Percentiles rank a stretch among this genome's conserved stretches.
Conservation (phyloP, 92 coral and sea anemone species). For the Montipora capitata region DNA sequence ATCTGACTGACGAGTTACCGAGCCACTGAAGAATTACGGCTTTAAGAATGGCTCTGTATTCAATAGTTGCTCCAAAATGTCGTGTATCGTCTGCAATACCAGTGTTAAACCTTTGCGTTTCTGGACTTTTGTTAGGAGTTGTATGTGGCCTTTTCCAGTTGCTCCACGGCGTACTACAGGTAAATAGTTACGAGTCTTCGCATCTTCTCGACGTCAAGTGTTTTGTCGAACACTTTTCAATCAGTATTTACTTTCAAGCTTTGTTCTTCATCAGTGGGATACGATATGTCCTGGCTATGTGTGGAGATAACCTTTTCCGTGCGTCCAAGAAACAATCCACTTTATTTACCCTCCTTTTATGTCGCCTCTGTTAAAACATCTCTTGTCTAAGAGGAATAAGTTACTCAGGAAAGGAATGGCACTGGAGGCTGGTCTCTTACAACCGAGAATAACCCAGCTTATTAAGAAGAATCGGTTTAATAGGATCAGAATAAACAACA, state of each 20-base stretch:
- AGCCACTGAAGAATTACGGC: too few relatives aligned
- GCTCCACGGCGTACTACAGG: constrained; percentile 31
- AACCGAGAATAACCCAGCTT: too few relatives aligned
- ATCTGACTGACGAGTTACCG: too few relatives aligned
- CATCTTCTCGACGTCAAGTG: not conserved
- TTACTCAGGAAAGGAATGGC: too few relatives aligned
- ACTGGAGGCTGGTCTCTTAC: too few relatives aligned
- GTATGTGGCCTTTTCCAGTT: constrained; percentile 32
- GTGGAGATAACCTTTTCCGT: constrained; percentile 16
- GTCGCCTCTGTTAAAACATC: too few relatives aligned
- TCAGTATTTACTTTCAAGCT: constrained; percentile 70
- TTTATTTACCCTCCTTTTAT: not conserved
- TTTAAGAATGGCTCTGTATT: too few relatives aligned
- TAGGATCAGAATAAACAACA: too few relatives aligned
- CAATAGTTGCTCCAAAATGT: too few relatives aligned
- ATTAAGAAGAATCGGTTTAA: too few relatives aligned
- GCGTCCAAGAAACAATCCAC: constrained; percentile 56
- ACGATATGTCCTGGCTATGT: constrained; percentile 78
- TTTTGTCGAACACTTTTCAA: constrained; percentile 68
- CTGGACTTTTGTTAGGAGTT: constrained; percentile 69
- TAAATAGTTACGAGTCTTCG: not conserved
- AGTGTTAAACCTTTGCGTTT: constrained; percentile 70
- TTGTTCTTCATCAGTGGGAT: constrained; percentile 70
- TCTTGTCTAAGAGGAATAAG: too few relatives aligned
- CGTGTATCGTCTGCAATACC: constrained; percentile 75